Evolutionary conservation across 2,888 invertebrate species (phyloP).

Genomic region (Diplazon laetatorius): DNA sequence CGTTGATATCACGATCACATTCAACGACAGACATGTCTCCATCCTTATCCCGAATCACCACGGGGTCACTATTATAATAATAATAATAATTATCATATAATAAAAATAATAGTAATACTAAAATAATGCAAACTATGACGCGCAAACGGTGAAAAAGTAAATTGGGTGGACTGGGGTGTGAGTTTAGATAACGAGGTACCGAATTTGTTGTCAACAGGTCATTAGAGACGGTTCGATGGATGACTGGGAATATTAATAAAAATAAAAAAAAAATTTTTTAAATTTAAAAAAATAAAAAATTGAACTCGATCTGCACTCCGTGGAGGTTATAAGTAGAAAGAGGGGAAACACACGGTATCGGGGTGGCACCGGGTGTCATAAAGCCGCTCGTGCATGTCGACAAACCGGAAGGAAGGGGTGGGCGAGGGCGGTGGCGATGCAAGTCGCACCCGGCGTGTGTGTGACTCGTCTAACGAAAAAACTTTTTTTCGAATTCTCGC

Average conservation of each 20-base stretch:
- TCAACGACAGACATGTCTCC: too few species aligned
- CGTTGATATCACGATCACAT: too few species aligned
- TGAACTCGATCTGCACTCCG: not conserved
- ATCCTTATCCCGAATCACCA: too few species aligned
- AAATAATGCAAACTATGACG: too few species aligned
- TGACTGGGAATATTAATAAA: slow-evolving; percentile 7
- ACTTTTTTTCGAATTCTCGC: slow-evolving; percentile 41
- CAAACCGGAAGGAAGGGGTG: slow-evolving; percentile 55
- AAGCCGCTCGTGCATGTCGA: slow-evolving; percentile 6
- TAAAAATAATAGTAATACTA: too few species aligned
- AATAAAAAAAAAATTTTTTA: too few species aligned
- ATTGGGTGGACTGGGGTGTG: not conserved
- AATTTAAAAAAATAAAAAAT: too few species aligned
- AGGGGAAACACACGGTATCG: not conserved
- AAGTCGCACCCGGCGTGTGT: slow-evolving; percentile 53
- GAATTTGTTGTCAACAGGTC: slow-evolving; percentile 18
- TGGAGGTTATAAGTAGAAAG: not conserved
- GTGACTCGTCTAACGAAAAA: slow-evolving; percentile 34
- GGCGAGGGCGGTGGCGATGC: slow-evolving; percentile 28
- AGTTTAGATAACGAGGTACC: not conserved
- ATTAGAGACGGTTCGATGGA: slow-evolving; percentile 52
- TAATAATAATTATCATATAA: too few species aligned
- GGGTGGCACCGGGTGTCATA: not conserved
- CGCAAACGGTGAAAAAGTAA: too few species aligned
- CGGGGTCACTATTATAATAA: too few species aligned